phyloP scores from a whole-genome alignment of 92 coral and sea anemone genomes.

The Blastomussa wellsi region DNA sequence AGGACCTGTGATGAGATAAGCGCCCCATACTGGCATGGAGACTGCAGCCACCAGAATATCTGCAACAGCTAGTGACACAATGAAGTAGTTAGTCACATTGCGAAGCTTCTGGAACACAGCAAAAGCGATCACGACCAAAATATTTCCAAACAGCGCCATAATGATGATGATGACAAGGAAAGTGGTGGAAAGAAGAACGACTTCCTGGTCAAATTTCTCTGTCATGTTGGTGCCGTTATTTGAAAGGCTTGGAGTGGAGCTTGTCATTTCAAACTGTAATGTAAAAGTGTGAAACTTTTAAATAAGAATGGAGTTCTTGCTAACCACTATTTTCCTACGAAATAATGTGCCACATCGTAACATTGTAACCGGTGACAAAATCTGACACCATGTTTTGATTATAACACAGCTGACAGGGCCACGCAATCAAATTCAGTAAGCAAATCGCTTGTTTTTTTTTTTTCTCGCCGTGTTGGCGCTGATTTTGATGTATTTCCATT shows the following conservation, averaged over 20 bases:
- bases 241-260: background rate
- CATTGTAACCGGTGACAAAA: too few relatives aligned
- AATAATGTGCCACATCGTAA: too few relatives aligned
- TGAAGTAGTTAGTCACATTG: slow-evolving; percentile 77
- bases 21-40: slow-evolving; percentile 85
- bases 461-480: too few relatives aligned
- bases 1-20: slow-evolving; percentile 75
- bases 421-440: too few relatives aligned
- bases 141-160: slow-evolving; percentile 77
- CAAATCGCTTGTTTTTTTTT: too few relatives aligned
- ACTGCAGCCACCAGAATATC: slow-evolving; percentile 81
- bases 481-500: too few relatives aligned
- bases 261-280: slow-evolving; percentile 21
- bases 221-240: slow-evolving; percentile 10
- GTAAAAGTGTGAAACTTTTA: too few relatives aligned
- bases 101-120: slow-evolving; percentile 74
- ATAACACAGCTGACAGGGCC: too few relatives aligned
- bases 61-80: slow-evolving; percentile 78
- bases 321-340: too few relatives aligned
- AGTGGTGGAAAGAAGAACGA: slow-evolving; percentile 64
- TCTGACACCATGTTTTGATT: too few relatives aligned
- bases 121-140: slow-evolving; percentile 73
- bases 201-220: slow-evolving; percentile 31
- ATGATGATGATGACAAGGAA: slow-evolving; percentile 77
- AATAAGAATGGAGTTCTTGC: too few relatives aligned